Evolutionary conservation across 2,113 vertebrate species (phyloP), one percentile per base, ranked within the genome.

Genomic region (Lasiurus borealis): DNA sequence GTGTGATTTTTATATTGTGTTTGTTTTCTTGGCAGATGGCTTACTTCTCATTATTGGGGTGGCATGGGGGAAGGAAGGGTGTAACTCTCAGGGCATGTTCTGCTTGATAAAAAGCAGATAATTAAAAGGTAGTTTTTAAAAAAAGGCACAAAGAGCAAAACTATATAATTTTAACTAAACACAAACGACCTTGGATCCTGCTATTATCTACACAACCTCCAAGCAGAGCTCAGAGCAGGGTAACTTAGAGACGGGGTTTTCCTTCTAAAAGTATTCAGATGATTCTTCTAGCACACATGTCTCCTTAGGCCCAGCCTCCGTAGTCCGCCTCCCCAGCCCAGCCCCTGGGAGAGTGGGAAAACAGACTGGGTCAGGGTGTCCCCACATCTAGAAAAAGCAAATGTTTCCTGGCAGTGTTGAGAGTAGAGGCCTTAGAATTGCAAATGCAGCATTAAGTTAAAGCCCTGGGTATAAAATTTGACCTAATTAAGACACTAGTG

Each of bases 1-100:
- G 93, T 93, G 93, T 88, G 75, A 92, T 95, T 97, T 97, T 93
- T 92, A 88, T 96, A 96, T 94, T 66, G 88, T 85, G 88, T 96
- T 97, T 94, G 88, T 95, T 97, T 97, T 86, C 88, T 96, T 95
- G 95, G 90, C 94, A 95, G 96, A 95, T 93, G 88, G 92, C 73
- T 93, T 59, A 64, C 73, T 91, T 94, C 92, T 94, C 73, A 85
- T 94, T 95, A 95, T 77, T 85, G 91, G 96, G 90, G 93, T 92
- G 66, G 57, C 59, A 4, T 52, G 88, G 25, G 34, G 40, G 62
- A 85, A 91, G 54, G 62, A 85, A 88, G 69, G 90, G 68, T 83
- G 34, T 82, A 87, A 93, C 90, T 95, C 81, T 69, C 64, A 82
- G 84, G 82, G 50, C 10, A 2, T 78, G 36, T 90, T 94, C 82